A percentile compares a stretch with the other conserved stretches of the same genome.
These are phyloP conservation scores for Psilanteris sp. DNA, from an alignment of 1,140 invertebrate species.

Conservation along the genomic window DNA sequence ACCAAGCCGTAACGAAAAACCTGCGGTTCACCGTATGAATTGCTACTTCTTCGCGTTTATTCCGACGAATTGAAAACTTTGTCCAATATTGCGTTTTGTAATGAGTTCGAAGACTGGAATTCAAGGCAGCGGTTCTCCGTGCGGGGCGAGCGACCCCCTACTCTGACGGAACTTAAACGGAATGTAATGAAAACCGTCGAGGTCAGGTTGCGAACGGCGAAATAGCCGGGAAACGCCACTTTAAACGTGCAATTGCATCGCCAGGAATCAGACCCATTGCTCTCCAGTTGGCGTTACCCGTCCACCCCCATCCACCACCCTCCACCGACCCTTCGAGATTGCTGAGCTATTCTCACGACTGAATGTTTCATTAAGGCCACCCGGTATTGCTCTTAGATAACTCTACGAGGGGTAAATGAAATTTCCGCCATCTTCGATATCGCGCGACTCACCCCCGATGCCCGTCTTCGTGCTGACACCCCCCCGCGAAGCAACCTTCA, in stretches of 20 bases:
- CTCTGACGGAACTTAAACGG: conserved; percentile 57
- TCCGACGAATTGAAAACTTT: conserved; percentile 68
- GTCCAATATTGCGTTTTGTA: conserved; percentile 70
- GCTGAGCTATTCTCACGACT: conserved; percentile 80
- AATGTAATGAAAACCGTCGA: conserved; percentile 67
- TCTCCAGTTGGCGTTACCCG: conserved; percentile 66
- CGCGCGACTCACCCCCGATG: conserved; percentile 66
- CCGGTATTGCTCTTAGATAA: conserved; percentile 81
- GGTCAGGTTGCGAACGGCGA: conserved; percentile 74
- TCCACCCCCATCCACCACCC: conserved; percentile 58
- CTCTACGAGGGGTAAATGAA: conserved; percentile 81
- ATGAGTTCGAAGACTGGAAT: conserved; percentile 70
- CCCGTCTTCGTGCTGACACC: conserved; percentile 64
- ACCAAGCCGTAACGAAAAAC: conserved; percentile 57
- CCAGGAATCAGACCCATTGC: conserved; percentile 78
- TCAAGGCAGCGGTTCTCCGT: conserved; percentile 64
- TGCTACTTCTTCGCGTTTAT: conserved; percentile 63
- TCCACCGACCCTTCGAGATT: conserved; percentile 79
- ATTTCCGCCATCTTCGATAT: conserved; percentile 81
- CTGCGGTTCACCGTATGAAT: conserved; percentile 64
- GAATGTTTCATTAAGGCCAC: conserved; percentile 81
- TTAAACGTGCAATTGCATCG: conserved; percentile 81
- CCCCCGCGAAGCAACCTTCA: conserved; percentile 32
- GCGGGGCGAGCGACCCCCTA: conserved; percentile 36
- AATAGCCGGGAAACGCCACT: conserved; percentile 79